Base-by-base conservation (phyloP, 2,113 vertebrate genomes). In the Pseudonaja textilis region DNA sequence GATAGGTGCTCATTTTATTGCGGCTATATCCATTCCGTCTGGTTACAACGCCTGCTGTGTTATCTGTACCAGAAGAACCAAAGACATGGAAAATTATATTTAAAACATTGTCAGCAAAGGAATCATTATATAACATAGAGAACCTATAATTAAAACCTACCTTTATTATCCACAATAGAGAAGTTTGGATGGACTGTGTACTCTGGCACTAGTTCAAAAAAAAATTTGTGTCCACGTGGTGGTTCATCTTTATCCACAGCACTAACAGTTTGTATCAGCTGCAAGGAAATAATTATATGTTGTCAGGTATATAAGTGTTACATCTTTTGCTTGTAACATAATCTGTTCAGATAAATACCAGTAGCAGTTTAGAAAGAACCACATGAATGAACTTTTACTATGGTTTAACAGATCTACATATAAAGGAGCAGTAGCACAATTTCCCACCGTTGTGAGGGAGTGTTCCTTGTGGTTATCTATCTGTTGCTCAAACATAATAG, bases 201-300 rank as follows among this genome's bases (percentile, higher is more conserved):
- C 95, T 98, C 98, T 93, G 98, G 98, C 89, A 97, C 97, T 94
- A 98, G 90, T 50, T 98, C 98, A 96, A 98, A 98, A 95, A 98
- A 98, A 96, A 98, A 98, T 93, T 92, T 98, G 85, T 98, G 98
- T 69, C 98, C 98, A 89, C 94, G 95, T 89, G 97, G 95, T 93
- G 98, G 98, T 6, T 98, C 98, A 5, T 98, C 98, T 96, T 97
- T 98, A 95, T 98, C 98, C 95, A 97, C 93, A 54, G 98, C 98
- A 90, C 98, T 98, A 92, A 98, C 94, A 1, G 98, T 98, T 94
- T 98, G 98, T 94, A 98, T 98, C 89, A 98, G 93, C 98, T 98
- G 93, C 92, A 96, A 97, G 39, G 34, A 93, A 96, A 96, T 93
- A 8, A 93, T 1, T 64, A 93, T 0, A 90, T 88, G 11, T 22